These are phyloP conservation scores for Harpalus rufipes DNA, from an alignment of 2,888 invertebrate genomes.

Conservation along the genomic window DNA sequence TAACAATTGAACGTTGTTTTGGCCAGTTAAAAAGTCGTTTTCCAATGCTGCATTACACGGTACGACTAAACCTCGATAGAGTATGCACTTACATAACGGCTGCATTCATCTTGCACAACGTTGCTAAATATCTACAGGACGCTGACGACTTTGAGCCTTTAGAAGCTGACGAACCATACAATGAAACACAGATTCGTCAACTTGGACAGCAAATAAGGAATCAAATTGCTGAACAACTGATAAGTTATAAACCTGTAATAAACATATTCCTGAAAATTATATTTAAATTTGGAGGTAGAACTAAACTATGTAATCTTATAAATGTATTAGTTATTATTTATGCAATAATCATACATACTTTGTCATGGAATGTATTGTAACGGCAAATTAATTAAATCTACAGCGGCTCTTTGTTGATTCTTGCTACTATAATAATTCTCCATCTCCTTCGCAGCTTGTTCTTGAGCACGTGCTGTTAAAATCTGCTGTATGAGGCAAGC, in stretches of 20 bases:
- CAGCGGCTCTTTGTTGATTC: slow-evolving; percentile 3
- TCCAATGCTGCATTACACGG: not conserved
- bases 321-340: not conserved
- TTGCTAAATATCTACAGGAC: not conserved
- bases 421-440: slow-evolving; percentile 42
- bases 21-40: slow-evolving; percentile 10
- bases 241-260: not conserved
- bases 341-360: not conserved
- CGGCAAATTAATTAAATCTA: not conserved
- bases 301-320: not conserved
- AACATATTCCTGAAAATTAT: not conserved
- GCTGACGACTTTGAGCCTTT: not conserved
- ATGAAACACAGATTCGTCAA: not conserved
- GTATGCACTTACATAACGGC: not conserved
- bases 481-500: slow-evolving; percentile 54
- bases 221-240: not conserved
- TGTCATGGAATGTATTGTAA: not conserved
- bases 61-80: not conserved
- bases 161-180: not conserved
- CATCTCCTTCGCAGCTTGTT: slow-evolving; percentile 57
- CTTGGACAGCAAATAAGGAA: not conserved
- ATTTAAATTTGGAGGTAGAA: not conserved
- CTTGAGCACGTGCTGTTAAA: slow-evolving; percentile 55
- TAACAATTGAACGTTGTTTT: slow-evolving; percentile 12
- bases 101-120: not conserved